A percentile compares a stretch with the other conserved stretches of the same genome.
phyloP scores from a whole-genome alignment of 2,888 invertebrate genomes.

The Hofmannophila pseudospretella region DNA sequence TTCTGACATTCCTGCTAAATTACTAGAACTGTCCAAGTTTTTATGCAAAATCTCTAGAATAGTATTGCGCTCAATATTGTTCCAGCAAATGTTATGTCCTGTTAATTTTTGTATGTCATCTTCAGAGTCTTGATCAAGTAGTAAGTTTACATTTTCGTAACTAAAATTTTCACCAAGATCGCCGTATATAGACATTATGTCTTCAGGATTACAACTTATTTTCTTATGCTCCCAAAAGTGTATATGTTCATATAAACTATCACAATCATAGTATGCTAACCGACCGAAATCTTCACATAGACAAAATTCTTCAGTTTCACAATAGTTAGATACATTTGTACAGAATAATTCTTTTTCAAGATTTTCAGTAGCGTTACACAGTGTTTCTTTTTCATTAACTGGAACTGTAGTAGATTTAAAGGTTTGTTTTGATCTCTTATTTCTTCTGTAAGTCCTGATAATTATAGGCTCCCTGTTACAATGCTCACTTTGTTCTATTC shows the following conservation, averaged over 20 bases:
- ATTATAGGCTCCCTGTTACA: constrained; percentile 10
- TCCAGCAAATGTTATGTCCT: constrained; percentile 21
- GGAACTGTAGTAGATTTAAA: background rate
- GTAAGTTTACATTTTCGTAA: background rate
- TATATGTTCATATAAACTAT: constrained; percentile 45
- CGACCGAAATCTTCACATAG: constrained; percentile 57
- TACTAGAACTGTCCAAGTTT: no score
- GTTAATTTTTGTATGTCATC: constrained; percentile 21
- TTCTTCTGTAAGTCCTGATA: constrained; percentile 40
- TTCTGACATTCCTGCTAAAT: no score
- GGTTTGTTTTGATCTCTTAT: constrained; percentile 14
- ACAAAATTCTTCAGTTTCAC: constrained; percentile 36
- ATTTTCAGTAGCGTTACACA: background rate
- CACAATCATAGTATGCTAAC: constrained; percentile 33
- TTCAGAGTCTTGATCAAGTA: constrained; percentile 23
- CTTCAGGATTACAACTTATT: constrained; percentile 27
- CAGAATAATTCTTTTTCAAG: constrained; percentile 12
- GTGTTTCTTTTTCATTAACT: background rate
- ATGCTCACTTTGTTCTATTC: constrained; percentile 17
- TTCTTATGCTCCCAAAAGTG: constrained; percentile 43
- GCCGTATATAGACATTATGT: constrained; percentile 46
- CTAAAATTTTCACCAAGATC: constrained; percentile 18
- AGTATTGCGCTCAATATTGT: constrained; percentile 8
- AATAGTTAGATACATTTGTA: constrained; percentile 8
- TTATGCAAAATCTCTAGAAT: background rate